phyloP scores from a whole-genome alignment of 2,888 invertebrate species.

The Lysandra bellargus region DNA sequence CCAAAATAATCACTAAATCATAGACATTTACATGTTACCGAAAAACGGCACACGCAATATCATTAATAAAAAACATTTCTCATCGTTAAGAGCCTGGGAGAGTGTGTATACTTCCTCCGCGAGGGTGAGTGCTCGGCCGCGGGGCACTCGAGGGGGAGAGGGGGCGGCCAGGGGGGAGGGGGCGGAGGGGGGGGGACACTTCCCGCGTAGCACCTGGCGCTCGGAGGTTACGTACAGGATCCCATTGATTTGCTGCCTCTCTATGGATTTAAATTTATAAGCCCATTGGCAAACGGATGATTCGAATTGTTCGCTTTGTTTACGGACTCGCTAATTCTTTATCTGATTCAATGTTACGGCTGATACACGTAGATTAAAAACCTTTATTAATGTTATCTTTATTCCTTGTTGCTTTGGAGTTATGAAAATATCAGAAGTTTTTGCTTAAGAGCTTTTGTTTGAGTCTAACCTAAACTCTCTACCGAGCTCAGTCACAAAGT shows the following conservation, averaged over 20 bases:
- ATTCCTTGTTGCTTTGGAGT: neutral
- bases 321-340: slow-evolving; percentile 13
- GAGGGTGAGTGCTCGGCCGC: slow-evolving; percentile 38
- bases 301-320: slow-evolving; percentile 21
- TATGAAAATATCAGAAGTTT: neutral
- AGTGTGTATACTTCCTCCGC: slow-evolving; percentile 56
- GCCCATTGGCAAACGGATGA: slow-evolving; percentile 15
- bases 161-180: slow-evolving; percentile 41
- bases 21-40: slow-evolving; percentile 63
- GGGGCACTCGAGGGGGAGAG: slow-evolving; percentile 51
- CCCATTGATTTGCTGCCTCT: slow-evolving; percentile 72
- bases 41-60: slow-evolving; percentile 73
- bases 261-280: slow-evolving; percentile 23
- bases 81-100: slow-evolving; percentile 50
- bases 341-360: slow-evolving; percentile 12
- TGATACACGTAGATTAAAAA: neutral
- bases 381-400: neutral
- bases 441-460: neutral
- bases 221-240: slow-evolving; percentile 69
- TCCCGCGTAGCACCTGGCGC: slow-evolving; percentile 79
- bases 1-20: slow-evolving; percentile 45
- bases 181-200: slow-evolving; percentile 52
- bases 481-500: neutral
- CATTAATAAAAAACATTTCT: slow-evolving; percentile 66
- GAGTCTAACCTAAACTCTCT: neutral